Conservation (phyloP, 2,797 vertebrate genomes). For the Leuciscus waleckii region DNA sequence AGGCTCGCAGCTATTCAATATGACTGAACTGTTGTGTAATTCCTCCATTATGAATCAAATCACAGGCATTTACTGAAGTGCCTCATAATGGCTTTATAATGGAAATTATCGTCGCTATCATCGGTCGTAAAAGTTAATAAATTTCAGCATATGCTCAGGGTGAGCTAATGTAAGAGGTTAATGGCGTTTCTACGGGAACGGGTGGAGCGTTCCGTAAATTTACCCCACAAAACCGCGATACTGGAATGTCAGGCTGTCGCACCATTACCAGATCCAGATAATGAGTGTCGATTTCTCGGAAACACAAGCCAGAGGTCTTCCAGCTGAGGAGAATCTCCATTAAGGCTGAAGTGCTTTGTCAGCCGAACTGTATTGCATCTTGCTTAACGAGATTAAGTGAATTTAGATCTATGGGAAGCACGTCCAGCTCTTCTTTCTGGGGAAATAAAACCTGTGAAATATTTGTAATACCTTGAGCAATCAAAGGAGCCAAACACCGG, state of each 20-base stretch:
- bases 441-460: constrained; percentile 43
- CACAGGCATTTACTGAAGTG: constrained; percentile 27
- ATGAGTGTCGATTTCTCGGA: constrained; percentile 36
- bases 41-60: constrained; percentile 41
- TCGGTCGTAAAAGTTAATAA: constrained; percentile 36
- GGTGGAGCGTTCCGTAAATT: constrained; percentile 51
- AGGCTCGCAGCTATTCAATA: constrained; percentile 20
- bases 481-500: constrained; percentile 18
- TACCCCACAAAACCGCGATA: background rate
- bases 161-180: constrained; percentile 49
- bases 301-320: constrained; percentile 33
- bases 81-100: constrained; percentile 42
- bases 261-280: constrained; percentile 32
- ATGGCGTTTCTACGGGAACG: constrained; percentile 40
- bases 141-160: constrained; percentile 38
- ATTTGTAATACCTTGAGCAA: constrained; percentile 46
- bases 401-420: constrained; percentile 24
- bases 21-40: constrained; percentile 19
- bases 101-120: constrained; percentile 35
- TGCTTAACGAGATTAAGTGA: constrained; percentile 51
- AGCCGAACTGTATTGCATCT: constrained; percentile 38
- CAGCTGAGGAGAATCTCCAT: constrained; percentile 33
- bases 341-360: constrained; percentile 42
- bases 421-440: constrained; percentile 27
- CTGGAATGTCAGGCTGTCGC: constrained; percentile 1